Evolutionary conservation across 2,888 invertebrate species (phyloP), one percentile per base, ranked within the genome.

Genomic region (Lochmaea capreae): DNA sequence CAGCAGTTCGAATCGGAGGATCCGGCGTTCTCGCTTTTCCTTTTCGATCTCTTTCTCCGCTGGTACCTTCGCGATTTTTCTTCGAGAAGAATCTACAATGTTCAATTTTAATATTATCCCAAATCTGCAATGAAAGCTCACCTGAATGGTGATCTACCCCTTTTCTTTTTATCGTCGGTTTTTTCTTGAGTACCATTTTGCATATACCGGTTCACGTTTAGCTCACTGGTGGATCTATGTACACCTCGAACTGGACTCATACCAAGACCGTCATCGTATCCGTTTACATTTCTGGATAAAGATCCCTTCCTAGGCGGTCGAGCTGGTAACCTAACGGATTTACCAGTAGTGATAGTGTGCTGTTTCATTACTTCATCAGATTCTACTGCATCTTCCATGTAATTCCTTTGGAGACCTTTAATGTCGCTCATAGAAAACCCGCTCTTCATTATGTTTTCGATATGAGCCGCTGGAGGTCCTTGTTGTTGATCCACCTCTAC

Each of bases 111-210:
- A 61, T 74, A 43, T 11, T 6, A 26, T 12, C 10, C 6, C 22
- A 43, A 54, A 52, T 67, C 9, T 66, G 12, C 26, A n/a, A 46
- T 18, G 59, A 3, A 46, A n/a, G n/a, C 71, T 78, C 83, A 94
- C 93, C 94, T 94, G 87, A 98, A 98, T 18, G 98, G 97, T 54
- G 97, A 97, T 78, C 97, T 91, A 68, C 97, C 96, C 11, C 97
- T 89, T 86, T 94, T 93, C 84, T 94, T 93, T 83, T 94, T 93
- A 61, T 87, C 86, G 5, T 81, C 82, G 33, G 67, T 57, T 76
- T 85, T 85, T 46, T 84, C 83, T 68, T 81, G 80, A 76, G 82
- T 79, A 18, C 75, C 81, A 14, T 84, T 84, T 8, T 89, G 88
- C 82, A 88, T 91, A 83, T 92, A 92, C 12, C 92, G 90, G 6